These are phyloP conservation scores for Altica lythri DNA, from an alignment of 2,888 invertebrate species.

Conservation along the genomic window DNA sequence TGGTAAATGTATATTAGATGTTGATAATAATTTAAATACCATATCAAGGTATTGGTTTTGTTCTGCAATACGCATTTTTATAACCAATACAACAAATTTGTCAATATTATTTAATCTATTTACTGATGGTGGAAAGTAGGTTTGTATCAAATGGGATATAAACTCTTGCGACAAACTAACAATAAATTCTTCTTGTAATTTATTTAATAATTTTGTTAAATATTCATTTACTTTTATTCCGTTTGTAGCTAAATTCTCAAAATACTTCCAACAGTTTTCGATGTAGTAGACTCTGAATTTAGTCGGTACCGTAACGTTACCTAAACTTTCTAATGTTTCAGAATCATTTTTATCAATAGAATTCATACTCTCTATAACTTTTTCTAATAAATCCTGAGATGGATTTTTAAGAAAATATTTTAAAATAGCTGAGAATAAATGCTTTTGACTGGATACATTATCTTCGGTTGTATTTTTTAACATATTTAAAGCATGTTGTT, in stretches of 20 bases:
- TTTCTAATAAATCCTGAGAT: slow-evolving; percentile 25
- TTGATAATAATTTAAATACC: slow-evolving; percentile 7
- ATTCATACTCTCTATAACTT: slow-evolving; percentile 30
- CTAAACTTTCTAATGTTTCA: slow-evolving; percentile 30
- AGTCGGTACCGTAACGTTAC: slow-evolving; percentile 26
- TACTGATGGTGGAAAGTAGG: slow-evolving; percentile 1
- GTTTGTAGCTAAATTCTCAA: slow-evolving; percentile 27
- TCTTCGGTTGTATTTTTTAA: slow-evolving; percentile 20
- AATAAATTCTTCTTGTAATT: slow-evolving; percentile 11
- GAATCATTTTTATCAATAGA: slow-evolving; percentile 35
- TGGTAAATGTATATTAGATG: slow-evolving; percentile 1
- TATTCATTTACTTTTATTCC: slow-evolving; percentile 20
- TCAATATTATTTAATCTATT: slow-evolving; percentile 1
- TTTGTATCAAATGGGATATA: slow-evolving; percentile 11
- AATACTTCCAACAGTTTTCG: slow-evolving; percentile 33
- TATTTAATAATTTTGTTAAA: slow-evolving; percentile 10
- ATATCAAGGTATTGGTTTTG: slow-evolving; percentile 12
- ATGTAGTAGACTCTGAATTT: slow-evolving; percentile 28
- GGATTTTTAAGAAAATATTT: slow-evolving; percentile 40
- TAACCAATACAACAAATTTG: slow-evolving; percentile 7
- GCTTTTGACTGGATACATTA: slow-evolving; percentile 35
- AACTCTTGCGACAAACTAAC: slow-evolving; percentile 9
- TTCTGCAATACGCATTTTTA: slow-evolving; percentile 18
- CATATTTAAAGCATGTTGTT: slow-evolving; percentile 24
- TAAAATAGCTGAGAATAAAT: slow-evolving; percentile 34